Conservation (phyloP, 2,888 invertebrate species). For the Epirrhoe tristata region DNA sequence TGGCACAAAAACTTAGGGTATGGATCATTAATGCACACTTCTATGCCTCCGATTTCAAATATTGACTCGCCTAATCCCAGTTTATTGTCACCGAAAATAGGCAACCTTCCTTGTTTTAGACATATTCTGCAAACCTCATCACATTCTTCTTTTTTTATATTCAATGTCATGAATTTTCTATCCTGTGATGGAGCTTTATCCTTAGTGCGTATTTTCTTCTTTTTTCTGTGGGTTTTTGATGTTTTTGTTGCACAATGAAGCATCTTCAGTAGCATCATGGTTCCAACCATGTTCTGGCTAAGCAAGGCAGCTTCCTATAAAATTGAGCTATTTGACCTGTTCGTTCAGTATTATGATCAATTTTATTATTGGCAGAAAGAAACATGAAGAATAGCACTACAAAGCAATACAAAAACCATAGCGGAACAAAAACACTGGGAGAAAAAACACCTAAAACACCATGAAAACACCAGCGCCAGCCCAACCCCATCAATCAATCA, state of each 20-base stretch:
- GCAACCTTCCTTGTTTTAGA: conserved; percentile 68
- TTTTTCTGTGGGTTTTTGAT: conserved; percentile 3
- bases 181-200: conserved; percentile 20
- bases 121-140: conserved; percentile 59
- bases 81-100: conserved; percentile 58
- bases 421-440: too few relatives aligned
- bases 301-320: background rate
- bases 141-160: conserved; percentile 16
- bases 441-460: too few relatives aligned
- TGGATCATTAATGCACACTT: conserved; percentile 59
- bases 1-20: conserved; percentile 71
- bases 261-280: conserved; percentile 30
- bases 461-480: too few relatives aligned
- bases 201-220: background rate
- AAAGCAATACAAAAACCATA: too few relatives aligned
- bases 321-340: too few relatives aligned
- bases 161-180: background rate
- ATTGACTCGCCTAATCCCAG: conserved; percentile 57
- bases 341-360: too few relatives aligned
- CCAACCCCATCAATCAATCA: too few relatives aligned
- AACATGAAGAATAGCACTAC: too few relatives aligned
- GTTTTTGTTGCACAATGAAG: conserved; percentile 32
- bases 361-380: too few relatives aligned
- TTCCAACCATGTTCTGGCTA: conserved; percentile 23
- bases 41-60: conserved; percentile 60